Percentiles rank a stretch among this genome's conserved stretches.
These are phyloP conservation scores for Myrmecobius fasciatus DNA, from an alignment of 2,113 vertebrate species.

Conservation along the genomic window DNA sequence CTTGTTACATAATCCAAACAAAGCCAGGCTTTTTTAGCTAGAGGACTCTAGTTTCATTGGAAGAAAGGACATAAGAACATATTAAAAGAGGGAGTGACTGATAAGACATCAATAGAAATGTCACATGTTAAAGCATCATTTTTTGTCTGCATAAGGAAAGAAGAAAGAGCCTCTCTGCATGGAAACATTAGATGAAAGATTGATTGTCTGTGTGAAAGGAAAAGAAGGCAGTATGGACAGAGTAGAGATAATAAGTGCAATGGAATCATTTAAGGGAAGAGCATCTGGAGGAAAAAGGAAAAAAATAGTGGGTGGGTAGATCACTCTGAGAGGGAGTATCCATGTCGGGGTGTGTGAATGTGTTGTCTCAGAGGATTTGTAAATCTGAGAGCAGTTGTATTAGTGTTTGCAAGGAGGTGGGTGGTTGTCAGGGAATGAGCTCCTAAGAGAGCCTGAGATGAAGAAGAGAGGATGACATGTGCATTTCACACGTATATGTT, in stretches of 20 bases:
- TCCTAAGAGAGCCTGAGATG: background rate
- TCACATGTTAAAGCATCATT: background rate
- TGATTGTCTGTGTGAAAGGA: background rate
- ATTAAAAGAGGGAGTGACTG: conserved; percentile 1
- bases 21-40: conserved; percentile 63
- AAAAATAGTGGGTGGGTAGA: background rate
- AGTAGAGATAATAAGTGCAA: conserved; percentile 16
- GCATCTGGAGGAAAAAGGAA: background rate
- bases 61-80: conserved; percentile 35
- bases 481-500: background rate
- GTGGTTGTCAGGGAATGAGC: background rate
- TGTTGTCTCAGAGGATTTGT: background rate
- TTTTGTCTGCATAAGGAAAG: background rate
- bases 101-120: conserved; percentile 32
- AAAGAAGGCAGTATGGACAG: background rate
- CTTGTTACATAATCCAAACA: conserved; percentile 73
- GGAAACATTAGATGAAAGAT: background rate
- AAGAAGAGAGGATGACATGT: background rate
- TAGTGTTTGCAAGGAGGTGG: background rate
- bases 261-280: background rate
- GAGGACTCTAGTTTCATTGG: conserved; percentile 40
- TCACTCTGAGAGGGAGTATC: background rate
- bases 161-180: fast-evolving
- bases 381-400: background rate
- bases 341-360: background rate